A percentile compares a stretch with the other conserved stretches of the same genome.
phyloP scores from a whole-genome alignment of 2,113 vertebrate genomes.

The Tetrao urogallus region DNA sequence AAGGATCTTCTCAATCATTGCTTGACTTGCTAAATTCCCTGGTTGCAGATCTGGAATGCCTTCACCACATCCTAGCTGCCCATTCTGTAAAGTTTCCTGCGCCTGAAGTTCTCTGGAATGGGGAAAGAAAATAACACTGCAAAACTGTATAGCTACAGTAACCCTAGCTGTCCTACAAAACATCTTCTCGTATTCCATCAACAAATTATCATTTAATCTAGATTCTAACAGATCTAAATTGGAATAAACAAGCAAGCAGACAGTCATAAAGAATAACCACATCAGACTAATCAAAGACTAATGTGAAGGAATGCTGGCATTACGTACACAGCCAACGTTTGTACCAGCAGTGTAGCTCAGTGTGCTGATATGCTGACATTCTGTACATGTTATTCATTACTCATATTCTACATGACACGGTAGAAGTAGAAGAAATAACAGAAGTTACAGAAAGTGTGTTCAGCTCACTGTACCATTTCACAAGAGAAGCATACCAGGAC shows the following conservation, averaged over 20 bases:
- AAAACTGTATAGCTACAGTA: background rate
- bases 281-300: background rate
- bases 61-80: conserved; percentile 85
- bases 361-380: background rate
- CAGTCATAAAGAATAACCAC: background rate
- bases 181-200: background rate
- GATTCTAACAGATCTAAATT: background rate
- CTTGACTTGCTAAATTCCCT: conserved; percentile 90
- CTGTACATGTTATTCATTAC: background rate
- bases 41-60: conserved; percentile 89
- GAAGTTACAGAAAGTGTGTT: background rate
- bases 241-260: background rate
- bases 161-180: background rate
- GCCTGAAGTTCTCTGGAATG: conserved; percentile 89
- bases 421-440: background rate
- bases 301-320: background rate
- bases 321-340: background rate
- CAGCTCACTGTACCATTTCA: background rate
- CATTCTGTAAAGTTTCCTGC: conserved; percentile 91
- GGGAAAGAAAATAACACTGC: background rate
- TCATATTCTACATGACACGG: background rate
- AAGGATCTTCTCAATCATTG: conserved; percentile 92
- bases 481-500: background rate
- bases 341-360: background rate
- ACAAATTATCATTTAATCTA: background rate